A percentile compares a stretch with the other conserved stretches of the same genome.
phyloP scores from a whole-genome alignment of 2,888 invertebrate genomes.

The Physocephala rufipes region DNA sequence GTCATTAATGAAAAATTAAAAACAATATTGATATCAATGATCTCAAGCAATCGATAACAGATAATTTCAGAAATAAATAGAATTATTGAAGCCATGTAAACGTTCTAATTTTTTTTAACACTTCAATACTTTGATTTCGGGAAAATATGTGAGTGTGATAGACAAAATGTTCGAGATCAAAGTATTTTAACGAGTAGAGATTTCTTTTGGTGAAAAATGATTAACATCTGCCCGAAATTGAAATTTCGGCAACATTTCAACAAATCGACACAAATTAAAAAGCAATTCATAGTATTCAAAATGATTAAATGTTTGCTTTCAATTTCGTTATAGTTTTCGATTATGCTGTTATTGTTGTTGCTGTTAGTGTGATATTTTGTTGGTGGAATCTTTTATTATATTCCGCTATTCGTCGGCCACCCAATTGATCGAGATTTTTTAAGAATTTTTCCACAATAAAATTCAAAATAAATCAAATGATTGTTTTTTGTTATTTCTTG shows the following conservation, averaged over 20 bases:
- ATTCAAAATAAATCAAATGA: background rate
- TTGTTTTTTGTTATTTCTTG: background rate
- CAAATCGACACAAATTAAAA: background rate
- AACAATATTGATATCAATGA: no score
- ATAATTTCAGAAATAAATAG: no score
- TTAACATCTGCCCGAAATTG: no score
- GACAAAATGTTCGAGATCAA: slow-evolving; percentile 1
- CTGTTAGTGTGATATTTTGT: slow-evolving; percentile 16
- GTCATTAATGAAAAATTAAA: no score
- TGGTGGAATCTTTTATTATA: no score
- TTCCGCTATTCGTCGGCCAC: background rate
- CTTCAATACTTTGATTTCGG: no score
- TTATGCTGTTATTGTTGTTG: background rate
- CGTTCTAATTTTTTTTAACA: no score
- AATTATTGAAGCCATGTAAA: no score
- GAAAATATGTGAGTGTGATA: background rate
- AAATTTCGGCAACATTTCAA: background rate
- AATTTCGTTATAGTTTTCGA: background rate
- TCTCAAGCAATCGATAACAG: no score
- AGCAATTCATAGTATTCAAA: background rate
- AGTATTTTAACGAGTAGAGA: background rate
- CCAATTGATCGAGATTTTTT: background rate
- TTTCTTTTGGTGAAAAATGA: background rate
- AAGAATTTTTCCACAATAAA: slow-evolving; percentile 12
- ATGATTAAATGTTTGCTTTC: background rate